phyloP scores from a whole-genome alignment of 2,113 vertebrate species.

The Pterocles orientalis region DNA sequence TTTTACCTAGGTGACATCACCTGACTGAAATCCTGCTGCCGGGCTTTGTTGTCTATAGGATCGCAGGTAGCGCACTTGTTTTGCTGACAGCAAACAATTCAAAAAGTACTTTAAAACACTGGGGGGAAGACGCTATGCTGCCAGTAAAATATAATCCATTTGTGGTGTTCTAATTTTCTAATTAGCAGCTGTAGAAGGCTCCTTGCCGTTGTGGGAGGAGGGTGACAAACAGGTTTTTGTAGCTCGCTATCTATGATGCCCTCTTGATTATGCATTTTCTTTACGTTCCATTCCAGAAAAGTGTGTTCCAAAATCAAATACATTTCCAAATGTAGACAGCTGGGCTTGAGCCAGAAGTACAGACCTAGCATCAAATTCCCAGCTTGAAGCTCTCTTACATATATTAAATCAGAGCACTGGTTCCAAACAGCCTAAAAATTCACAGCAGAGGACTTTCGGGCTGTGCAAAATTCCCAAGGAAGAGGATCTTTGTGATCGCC shows the following conservation, averaged over 20 bases:
- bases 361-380: neutral
- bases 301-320: conserved; percentile 36
- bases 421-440: neutral
- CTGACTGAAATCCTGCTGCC: conserved; percentile 81
- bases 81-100: conserved; percentile 83
- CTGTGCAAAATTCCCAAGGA: neutral
- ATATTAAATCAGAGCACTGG: neutral
- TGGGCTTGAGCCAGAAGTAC: conserved; percentile 25
- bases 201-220: conserved; percentile 25
- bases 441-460: neutral
- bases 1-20: conserved; percentile 88
- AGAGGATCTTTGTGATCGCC: neutral
- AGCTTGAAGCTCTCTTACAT: neutral
- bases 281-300: conserved; percentile 52
- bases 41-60: conserved; percentile 81
- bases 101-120: conserved; percentile 76
- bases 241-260: conserved; percentile 48
- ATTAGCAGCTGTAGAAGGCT: conserved; percentile 73
- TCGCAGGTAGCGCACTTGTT: conserved; percentile 75
- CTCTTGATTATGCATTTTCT: conserved; percentile 61
- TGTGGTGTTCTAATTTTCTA: conserved; percentile 76
- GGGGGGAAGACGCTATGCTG: conserved; percentile 44
- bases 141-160: conserved; percentile 69
- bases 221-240: conserved; percentile 66
- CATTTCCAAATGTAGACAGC: neutral